These are phyloP conservation scores for Brachypalpus laphriformis DNA, from an alignment of 2,888 invertebrate genomes.

Conservation along the genomic window DNA sequence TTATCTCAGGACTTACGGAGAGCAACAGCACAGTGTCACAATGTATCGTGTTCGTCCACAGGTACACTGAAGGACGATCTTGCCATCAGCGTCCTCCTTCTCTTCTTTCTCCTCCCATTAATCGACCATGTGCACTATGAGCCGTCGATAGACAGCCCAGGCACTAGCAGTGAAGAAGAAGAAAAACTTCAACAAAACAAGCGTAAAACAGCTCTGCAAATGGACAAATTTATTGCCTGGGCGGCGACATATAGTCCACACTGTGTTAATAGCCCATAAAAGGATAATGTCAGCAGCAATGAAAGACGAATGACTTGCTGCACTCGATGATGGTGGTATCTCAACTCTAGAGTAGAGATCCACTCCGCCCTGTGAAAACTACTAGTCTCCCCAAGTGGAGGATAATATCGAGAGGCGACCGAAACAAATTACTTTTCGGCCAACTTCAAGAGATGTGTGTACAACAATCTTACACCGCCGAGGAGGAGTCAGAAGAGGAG, in stretches of 20 bases:
- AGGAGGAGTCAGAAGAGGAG: background rate
- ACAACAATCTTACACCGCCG: constrained; percentile 51
- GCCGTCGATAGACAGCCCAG: constrained; percentile 34
- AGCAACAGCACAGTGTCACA: constrained; percentile 28
- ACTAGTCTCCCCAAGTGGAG: constrained; percentile 18
- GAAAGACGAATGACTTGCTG: constrained; percentile 74
- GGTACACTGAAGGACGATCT: constrained; percentile 17
- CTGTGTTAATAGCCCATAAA: constrained; percentile 74
- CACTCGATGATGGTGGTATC: constrained; percentile 49
- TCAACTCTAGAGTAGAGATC: constrained; percentile 11
- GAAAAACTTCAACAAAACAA: constrained; percentile 59
- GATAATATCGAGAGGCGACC: constrained; percentile 40
- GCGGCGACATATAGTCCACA: constrained; percentile 74
- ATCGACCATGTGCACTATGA: constrained; percentile 43
- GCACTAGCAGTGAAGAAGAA: constrained; percentile 11
- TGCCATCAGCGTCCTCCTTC: background rate
- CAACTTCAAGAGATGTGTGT: constrained; percentile 44
- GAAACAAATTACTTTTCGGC: constrained; percentile 66
- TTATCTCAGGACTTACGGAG: constrained; percentile 35
- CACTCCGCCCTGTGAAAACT: constrained; percentile 34
- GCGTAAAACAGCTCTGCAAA: constrained; percentile 64
- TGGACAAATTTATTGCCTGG: constrained; percentile 74
- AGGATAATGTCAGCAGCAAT: constrained; percentile 74
- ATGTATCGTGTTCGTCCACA: constrained; percentile 13
- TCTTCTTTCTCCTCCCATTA: background rate